A percentile compares a stretch with the other conserved stretches of the same genome.
These are phyloP conservation scores for Leucopternis melanops DNA, from an alignment of 2,113 vertebrate genomes.

Conservation along the genomic window DNA sequence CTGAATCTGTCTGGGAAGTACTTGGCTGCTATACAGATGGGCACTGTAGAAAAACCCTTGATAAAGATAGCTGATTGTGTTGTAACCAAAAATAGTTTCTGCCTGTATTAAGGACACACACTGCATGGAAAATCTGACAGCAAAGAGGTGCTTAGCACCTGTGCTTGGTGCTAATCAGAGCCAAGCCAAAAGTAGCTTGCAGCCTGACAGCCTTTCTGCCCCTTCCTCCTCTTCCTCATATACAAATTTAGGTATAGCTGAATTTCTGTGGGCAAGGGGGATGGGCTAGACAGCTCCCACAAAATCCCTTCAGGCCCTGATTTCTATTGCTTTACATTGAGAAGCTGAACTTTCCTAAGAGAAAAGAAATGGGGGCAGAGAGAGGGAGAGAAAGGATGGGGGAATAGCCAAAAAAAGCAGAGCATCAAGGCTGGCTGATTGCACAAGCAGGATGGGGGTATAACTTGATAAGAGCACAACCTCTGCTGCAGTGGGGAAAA, in stretches of 20 bases:
- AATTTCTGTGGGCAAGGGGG: neutral
- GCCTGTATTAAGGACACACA: neutral
- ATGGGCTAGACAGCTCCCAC: neutral
- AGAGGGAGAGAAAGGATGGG: neutral
- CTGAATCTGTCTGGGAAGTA: constrained; percentile 3
- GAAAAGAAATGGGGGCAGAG: neutral
- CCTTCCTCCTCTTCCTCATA: neutral
- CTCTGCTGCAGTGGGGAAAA: neutral
- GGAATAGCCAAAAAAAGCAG: neutral
- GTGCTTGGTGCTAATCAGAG: neutral
- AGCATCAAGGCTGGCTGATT: neutral
- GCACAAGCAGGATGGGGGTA: neutral
- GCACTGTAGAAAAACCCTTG: constrained; percentile 11
- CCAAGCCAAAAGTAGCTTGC: neutral
- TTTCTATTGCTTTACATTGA: neutral
- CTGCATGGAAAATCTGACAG: constrained; percentile 36
- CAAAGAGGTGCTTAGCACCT: neutral
- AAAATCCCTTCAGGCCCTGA: neutral
- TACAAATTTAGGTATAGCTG: neutral
- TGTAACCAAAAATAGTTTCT: constrained; percentile 34
- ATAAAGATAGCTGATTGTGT: constrained; percentile 48
- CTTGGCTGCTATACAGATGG: constrained; percentile 6
- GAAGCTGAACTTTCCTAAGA: neutral
- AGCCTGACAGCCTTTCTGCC: neutral
- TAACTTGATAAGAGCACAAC: neutral